A percentile compares a stretch with the other conserved stretches of the same genome.
Conservation (phyloP, 2,113 vertebrate species). For the Melanerpes aurifrons region DNA sequence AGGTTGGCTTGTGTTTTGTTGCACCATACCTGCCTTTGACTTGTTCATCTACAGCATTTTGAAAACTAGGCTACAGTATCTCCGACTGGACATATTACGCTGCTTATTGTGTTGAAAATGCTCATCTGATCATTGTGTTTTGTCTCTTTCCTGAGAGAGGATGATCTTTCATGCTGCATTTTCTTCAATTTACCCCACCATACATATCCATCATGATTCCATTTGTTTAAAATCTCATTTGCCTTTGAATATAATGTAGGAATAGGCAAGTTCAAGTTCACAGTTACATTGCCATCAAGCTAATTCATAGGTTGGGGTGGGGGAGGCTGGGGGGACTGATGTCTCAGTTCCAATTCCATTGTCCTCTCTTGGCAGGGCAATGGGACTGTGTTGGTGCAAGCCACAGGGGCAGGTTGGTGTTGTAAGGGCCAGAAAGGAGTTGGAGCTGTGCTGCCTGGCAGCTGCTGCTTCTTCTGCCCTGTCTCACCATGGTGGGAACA, state of each 20-base stretch:
- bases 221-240: not conserved
- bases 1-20: not conserved
- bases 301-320: not conserved
- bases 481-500: no score
- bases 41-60: not conserved
- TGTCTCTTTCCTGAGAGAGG: not conserved
- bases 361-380: not conserved
- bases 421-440: no score
- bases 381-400: not conserved
- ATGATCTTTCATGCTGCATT: not conserved
- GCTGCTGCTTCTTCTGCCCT: no score
- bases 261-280: not conserved
- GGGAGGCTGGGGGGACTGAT: not conserved
- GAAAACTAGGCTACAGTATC: not conserved
- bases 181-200: not conserved
- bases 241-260: not conserved
- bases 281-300: not conserved
- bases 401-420: no score
- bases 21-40: not conserved
- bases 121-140: not conserved
- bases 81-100: not conserved
- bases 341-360: not conserved
- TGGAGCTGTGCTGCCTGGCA: no score
- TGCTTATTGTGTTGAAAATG: not conserved
- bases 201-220: not conserved